Conservation (phyloP, 1,140 invertebrate species). For the Drosophila sp. region DNA sequence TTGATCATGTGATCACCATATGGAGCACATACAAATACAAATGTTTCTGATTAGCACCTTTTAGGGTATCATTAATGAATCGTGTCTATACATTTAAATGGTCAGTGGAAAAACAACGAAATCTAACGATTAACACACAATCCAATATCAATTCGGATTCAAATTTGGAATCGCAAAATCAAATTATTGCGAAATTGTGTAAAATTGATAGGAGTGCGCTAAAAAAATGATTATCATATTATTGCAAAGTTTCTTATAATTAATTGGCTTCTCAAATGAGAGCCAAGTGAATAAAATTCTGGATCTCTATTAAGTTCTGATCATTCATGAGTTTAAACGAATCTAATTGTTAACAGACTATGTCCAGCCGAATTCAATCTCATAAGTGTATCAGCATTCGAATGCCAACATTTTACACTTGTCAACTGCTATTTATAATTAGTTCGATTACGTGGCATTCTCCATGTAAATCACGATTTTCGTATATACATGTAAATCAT, state of each 20-base stretch:
- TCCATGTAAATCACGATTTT: slow-evolving; percentile 62
- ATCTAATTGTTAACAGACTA: slow-evolving; percentile 2
- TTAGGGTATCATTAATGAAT: slow-evolving; percentile 37
- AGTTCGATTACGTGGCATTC: slow-evolving; percentile 39
- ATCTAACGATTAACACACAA: slow-evolving; percentile 21
- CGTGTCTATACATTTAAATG: slow-evolving; percentile 56
- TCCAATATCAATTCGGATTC: slow-evolving; percentile 8
- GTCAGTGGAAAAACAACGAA: slow-evolving; percentile 36
- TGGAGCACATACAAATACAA: slow-evolving; percentile 12
- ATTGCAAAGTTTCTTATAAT: slow-evolving; percentile 13
- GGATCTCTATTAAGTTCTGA: neutral
- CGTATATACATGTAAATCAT: slow-evolving; percentile 53
- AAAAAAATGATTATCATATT: slow-evolving; percentile 4
- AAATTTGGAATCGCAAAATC: slow-evolving; percentile 4
- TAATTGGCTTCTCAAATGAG: slow-evolving; percentile 5
- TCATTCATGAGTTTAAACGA: neutral
- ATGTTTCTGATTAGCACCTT: slow-evolving; percentile 58
- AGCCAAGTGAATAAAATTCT: neutral
- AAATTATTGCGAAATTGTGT: slow-evolving; percentile 20
- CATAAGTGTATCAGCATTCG: slow-evolving; percentile 13
- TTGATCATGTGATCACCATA: slow-evolving; percentile 58
- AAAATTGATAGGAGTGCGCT: slow-evolving; percentile 19
- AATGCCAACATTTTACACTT: slow-evolving; percentile 15
- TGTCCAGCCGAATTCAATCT: slow-evolving; percentile 7
- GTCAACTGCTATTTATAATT: slow-evolving; percentile 28